Percentiles rank a stretch among this genome's conserved stretches.
These are phyloP conservation scores for Mimachlamys varia DNA, from an alignment of 2,888 invertebrate genomes.

Conservation along the genomic window DNA sequence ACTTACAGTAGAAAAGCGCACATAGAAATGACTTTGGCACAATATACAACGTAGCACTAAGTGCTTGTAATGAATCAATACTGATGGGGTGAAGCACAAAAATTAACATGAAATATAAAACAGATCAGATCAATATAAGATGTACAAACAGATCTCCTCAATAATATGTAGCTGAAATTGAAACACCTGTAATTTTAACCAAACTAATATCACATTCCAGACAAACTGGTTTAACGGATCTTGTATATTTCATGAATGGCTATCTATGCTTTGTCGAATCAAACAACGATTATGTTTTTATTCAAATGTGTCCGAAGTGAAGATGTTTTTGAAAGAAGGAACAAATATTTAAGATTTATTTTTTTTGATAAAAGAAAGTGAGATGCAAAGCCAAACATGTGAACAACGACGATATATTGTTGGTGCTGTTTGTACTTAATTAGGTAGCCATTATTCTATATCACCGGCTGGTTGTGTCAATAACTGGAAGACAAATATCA, in stretches of 20 bases:
- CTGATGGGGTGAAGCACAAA: background rate
- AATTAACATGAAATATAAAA: background rate
- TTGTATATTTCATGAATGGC: too few relatives aligned
- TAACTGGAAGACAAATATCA: background rate
- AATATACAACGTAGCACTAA: constrained; percentile 23
- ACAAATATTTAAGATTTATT: too few relatives aligned
- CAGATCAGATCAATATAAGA: background rate
- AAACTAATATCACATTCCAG: too few relatives aligned
- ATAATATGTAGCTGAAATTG: too few relatives aligned
- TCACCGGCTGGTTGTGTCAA: constrained; percentile 9
- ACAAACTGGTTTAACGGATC: too few relatives aligned
- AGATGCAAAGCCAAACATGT: background rate
- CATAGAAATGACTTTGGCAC: constrained; percentile 9
- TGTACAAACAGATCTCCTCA: background rate
- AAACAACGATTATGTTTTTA: too few relatives aligned
- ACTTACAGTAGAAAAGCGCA: background rate
- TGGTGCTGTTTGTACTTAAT: too few relatives aligned
- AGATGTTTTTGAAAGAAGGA: too few relatives aligned
- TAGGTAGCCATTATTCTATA: background rate
- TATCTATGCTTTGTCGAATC: too few relatives aligned
- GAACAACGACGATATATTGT: background rate
- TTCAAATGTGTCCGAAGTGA: too few relatives aligned
- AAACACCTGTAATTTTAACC: too few relatives aligned
- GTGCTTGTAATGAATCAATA: constrained; percentile 13
- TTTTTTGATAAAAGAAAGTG: too few relatives aligned